phyloP scores from a whole-genome alignment of 2,113 vertebrate genomes.

The Mustelus asterias region DNA sequence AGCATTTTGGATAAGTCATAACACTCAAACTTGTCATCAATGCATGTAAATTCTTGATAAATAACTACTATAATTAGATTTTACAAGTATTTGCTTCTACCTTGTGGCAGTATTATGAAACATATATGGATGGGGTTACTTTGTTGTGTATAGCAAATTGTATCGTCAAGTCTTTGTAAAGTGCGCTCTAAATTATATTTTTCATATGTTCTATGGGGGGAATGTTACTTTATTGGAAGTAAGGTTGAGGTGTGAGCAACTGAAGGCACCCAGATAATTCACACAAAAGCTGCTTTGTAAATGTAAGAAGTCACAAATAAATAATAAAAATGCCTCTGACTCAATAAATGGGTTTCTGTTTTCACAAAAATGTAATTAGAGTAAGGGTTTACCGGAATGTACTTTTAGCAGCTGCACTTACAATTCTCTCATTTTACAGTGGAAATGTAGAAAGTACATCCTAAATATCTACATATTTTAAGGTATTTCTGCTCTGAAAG shows the following conservation, averaged over 20 bases:
- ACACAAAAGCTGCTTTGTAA: conserved; percentile 85
- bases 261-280: conserved; percentile 71
- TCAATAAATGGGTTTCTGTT: neutral
- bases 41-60: conserved; percentile 71
- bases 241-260: conserved; percentile 71
- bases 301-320: conserved; percentile 61
- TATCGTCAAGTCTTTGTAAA: conserved; percentile 91
- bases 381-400: neutral
- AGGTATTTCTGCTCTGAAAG: neutral
- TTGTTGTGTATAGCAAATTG: conserved; percentile 93
- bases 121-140: conserved; percentile 81
- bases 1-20: conserved; percentile 57
- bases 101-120: conserved; percentile 86
- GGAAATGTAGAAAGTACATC: neutral
- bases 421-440: neutral
- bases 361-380: neutral
- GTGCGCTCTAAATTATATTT: conserved; percentile 98
- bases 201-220: conserved; percentile 83
- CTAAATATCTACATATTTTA: neutral
- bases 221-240: conserved; percentile 72
- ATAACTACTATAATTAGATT: conserved; percentile 59
- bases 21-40: conserved; percentile 66
- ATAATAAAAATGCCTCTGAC: conserved; percentile 57
- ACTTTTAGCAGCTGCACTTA: neutral
- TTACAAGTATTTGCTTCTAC: conserved; percentile 63